Conservation (phyloP, 2,113 vertebrate species). For the Hydrolagus affinis region DNA sequence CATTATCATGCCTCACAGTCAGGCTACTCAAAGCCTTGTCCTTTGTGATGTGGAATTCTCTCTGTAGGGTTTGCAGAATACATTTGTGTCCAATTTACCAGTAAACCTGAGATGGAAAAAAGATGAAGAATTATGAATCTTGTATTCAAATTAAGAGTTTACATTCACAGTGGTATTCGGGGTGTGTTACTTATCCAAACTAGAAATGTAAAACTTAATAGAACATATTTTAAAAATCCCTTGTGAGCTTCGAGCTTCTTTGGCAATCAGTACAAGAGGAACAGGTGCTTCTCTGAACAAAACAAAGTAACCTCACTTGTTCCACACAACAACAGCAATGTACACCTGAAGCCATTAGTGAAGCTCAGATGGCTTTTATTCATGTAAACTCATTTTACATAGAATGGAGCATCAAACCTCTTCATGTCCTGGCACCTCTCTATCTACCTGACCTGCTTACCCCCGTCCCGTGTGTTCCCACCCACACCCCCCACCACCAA, state of each 20-base stretch:
- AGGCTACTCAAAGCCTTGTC: too few species aligned
- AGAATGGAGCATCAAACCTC: not conserved
- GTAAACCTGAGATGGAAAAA: too few species aligned
- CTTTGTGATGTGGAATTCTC: too few species aligned
- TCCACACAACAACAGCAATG: not conserved
- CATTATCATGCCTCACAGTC: too few species aligned
- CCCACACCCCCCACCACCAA: too few species aligned
- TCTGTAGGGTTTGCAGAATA: too few species aligned
- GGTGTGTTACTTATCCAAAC: not conserved
- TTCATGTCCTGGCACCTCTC: too few species aligned
- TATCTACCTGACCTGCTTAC: too few species aligned
- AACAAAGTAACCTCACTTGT: not conserved
- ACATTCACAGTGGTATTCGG: not conserved
- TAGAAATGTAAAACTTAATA: not conserved
- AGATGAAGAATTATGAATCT: too few species aligned
- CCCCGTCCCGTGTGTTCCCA: too few species aligned
- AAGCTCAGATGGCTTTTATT: not conserved
- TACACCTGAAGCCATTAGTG: not conserved
- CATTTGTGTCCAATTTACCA: too few species aligned
- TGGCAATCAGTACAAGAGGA: not conserved
- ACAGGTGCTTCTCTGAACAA: not conserved
- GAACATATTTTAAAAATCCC: not conserved
- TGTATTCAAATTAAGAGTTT: not conserved
- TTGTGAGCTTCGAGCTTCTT: not conserved
- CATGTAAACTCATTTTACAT: not conserved